A percentile compares a stretch with the other conserved stretches of the same genome.
Evolutionary conservation across 1,140 invertebrate genomes (phyloP).

Genomic region (Euglossa dilemma): DNA sequence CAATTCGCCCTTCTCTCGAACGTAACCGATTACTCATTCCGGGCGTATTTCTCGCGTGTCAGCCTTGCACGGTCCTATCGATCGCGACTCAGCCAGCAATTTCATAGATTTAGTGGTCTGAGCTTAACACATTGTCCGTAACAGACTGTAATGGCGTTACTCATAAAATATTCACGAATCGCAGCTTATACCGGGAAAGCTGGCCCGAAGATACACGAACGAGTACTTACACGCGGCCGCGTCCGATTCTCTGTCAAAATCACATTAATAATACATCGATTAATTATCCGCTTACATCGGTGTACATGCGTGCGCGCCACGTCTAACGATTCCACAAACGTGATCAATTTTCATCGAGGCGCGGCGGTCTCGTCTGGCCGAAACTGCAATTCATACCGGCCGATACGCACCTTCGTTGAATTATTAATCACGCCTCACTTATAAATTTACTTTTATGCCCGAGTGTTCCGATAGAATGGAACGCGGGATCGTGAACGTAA

Average conservation of each 20-base stretch:
- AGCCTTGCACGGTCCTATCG: slow-evolving; percentile 37
- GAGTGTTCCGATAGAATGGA: not conserved
- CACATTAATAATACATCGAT: slow-evolving; percentile 66
- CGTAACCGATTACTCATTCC: slow-evolving; percentile 49
- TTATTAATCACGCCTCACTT: slow-evolving; percentile 29
- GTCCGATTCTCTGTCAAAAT: slow-evolving; percentile 56
- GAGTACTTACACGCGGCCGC: slow-evolving; percentile 46
- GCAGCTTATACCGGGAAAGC: slow-evolving; percentile 37
- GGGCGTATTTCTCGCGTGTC: slow-evolving; percentile 46
- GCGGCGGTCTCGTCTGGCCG: not conserved
- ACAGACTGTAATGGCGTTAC: slow-evolving; percentile 57
- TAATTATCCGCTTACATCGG: slow-evolving; percentile 62
- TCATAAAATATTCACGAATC: slow-evolving; percentile 63
- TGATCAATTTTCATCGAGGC: slow-evolving; percentile 57
- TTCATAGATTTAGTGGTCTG: slow-evolving; percentile 63
- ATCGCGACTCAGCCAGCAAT: slow-evolving; percentile 51
- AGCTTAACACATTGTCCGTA: slow-evolving; percentile 55
- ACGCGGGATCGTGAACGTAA: not conserved
- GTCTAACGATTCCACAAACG: slow-evolving; percentile 38
- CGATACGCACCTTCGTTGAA: slow-evolving; percentile 15
- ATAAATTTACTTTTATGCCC: slow-evolving; percentile 31
- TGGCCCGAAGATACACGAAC: slow-evolving; percentile 52
- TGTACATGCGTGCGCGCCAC: slow-evolving; percentile 8
- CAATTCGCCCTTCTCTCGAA: slow-evolving; percentile 42
- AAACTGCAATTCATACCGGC: slow-evolving; percentile 12